Evolutionary conservation across 2,113 vertebrate genomes (phyloP), one percentile per base, ranked within the genome.

Genomic region (Amazona vittata): DNA sequence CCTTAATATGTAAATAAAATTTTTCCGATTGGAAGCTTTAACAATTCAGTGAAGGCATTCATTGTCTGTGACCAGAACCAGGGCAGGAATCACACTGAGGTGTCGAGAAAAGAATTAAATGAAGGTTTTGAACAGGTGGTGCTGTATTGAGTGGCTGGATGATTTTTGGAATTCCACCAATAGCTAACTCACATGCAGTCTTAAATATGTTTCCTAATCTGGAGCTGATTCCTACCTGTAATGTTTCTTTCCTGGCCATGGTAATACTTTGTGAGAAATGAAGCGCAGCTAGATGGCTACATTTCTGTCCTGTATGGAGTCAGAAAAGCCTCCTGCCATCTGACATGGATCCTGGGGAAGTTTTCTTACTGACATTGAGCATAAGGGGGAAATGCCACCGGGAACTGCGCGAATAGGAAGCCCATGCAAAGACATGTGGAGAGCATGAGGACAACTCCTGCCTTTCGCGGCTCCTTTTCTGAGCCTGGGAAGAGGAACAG

Each of bases 381-480:
- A 7, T 7, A 44, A 67, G 9, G 29, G 26, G 71, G 47, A 88
- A 71, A 46, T 49, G 25, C 41, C 50, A 4, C 4, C 20, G 77
- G 63, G 49, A 86, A 26, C 8, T 0, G 0, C 13, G 7, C 22
- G 26, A 50, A 35, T 77, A 24, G 24, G 0, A 9, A 86, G 46
- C 19, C 41, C 3, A 0, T 50, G 59, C 10, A 31, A 80, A 74
- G 25, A 44, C 67, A 46, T 10, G 7, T 0, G 0, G 10, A 17
- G 49, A 93, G 47, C 60, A 77, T 14, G 83, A 79, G 31, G 37
- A 85, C 28, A 78, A 14, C 4, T 80, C 39, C 67, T 39, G 39
- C 37, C n/a, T 74, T 64, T 50, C 70, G 18, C 41, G 80, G 14
- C 22, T 90, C 35, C 55, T 31, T 20, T 83, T 93, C 43, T 0